Percentiles rank a stretch among this genome's conserved stretches.
Evolutionary conservation across 2,888 invertebrate genomes (phyloP).

Genomic region (Ophion ventricosus): DNA sequence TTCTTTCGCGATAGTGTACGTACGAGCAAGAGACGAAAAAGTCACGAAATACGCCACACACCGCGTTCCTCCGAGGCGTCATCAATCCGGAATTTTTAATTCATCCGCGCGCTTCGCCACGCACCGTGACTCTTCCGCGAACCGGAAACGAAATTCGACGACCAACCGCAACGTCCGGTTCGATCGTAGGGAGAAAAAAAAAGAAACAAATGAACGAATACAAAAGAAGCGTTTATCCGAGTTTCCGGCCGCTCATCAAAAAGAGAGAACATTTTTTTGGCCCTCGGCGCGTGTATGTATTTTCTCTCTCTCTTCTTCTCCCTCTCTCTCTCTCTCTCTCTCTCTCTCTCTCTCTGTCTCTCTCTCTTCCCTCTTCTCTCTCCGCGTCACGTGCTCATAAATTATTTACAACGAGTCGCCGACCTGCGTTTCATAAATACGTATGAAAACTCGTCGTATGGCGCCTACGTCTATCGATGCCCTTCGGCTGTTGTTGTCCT

Average conservation of each 20-base stretch:
- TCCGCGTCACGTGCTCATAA: slow-evolving; percentile 42
- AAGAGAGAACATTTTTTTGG: slow-evolving; percentile 29
- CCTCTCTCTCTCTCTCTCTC: neutral
- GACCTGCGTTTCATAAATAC: slow-evolving; percentile 49
- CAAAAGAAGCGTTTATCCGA: slow-evolving; percentile 27
- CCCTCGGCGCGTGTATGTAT: slow-evolving; percentile 1
- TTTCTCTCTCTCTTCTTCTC: neutral
- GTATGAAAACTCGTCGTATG: slow-evolving; percentile 16
- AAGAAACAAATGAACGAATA: too few species aligned
- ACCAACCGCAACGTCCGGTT: slow-evolving; percentile 53
- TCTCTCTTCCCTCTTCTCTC: neutral
- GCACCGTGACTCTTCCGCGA: neutral
- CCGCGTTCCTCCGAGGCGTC: neutral
- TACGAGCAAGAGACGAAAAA: too few species aligned
- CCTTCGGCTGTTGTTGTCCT: slow-evolving; percentile 25
- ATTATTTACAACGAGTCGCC: slow-evolving; percentile 54
- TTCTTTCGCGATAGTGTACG: too few species aligned
- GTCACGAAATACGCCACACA: neutral
- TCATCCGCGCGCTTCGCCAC: neutral
- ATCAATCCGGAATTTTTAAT: neutral
- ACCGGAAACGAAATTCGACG: slow-evolving; percentile 21
- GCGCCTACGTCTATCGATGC: slow-evolving; percentile 38
- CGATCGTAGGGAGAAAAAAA: neutral
- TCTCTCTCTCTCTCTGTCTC: neutral
- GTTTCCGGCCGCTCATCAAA: slow-evolving; percentile 56